Conservation (phyloP, 2,113 vertebrate species). For the Fukomys damarensis region DNA sequence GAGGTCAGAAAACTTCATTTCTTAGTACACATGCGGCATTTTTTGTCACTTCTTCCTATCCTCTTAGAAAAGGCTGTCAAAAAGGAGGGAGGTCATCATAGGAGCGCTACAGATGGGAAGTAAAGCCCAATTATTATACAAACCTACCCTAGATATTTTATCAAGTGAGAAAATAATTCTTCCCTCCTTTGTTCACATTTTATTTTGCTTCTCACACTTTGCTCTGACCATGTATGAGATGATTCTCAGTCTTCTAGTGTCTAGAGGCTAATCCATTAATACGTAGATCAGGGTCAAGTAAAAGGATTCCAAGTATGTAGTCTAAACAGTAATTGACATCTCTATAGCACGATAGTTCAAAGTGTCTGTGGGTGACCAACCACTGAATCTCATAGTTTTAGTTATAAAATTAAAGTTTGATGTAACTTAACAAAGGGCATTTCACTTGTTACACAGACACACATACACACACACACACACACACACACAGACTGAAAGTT, state of each 20-base stretch:
- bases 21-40: accelerated
- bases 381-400: not conserved
- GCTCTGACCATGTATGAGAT: not conserved
- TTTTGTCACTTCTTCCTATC: accelerated
- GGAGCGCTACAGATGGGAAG: not conserved
- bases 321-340: not conserved
- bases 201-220: not conserved
- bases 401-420: conserved; percentile 44
- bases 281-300: not conserved
- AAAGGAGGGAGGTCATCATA: not conserved
- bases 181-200: not conserved
- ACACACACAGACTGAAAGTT: not conserved
- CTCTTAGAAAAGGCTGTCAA: not conserved
- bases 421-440: conserved; percentile 51
- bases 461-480: not conserved
- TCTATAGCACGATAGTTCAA: conserved; percentile 28
- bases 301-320: not conserved
- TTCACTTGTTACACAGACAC: conserved; percentile 50
- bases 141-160: not conserved
- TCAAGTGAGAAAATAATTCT: not conserved
- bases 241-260: not conserved
- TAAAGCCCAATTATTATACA: not conserved
- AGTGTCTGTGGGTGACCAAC: not conserved
- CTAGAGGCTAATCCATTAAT: not conserved
- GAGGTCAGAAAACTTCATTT: not conserved